Evolutionary conservation across 2,888 invertebrate species (phyloP).

Genomic region (Leucoptera coffeella): DNA sequence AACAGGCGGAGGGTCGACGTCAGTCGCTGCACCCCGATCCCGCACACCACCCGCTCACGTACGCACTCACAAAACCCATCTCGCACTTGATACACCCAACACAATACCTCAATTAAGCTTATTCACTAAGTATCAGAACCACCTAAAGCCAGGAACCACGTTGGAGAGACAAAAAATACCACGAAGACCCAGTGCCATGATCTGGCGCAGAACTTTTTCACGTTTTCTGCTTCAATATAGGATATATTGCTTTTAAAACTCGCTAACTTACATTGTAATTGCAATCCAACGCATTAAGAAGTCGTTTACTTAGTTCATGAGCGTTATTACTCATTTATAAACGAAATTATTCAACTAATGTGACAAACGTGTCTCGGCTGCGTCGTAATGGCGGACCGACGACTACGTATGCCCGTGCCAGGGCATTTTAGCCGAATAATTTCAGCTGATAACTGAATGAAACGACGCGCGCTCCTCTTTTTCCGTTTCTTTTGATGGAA

Average conservation of each 20-base stretch:
- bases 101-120: conserved; percentile 12
- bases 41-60: conserved; percentile 37
- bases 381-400: conserved; percentile 56
- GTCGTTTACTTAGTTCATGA: conserved; percentile 90
- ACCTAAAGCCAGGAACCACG: too few species aligned
- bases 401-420: conserved; percentile 57
- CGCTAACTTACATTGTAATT: conserved; percentile 92
- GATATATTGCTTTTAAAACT: conserved; percentile 36
- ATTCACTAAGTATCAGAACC: too few species aligned
- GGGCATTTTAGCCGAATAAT: conserved; percentile 57
- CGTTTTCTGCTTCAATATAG: conserved; percentile 31
- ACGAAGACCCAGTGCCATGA: conserved; percentile 45
- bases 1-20: conserved; percentile 31
- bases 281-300: conserved; percentile 94
- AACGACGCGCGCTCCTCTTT: conserved; percentile 52
- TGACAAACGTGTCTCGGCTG: conserved; percentile 55
- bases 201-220: conserved; percentile 45
- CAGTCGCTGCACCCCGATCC: conserved; percentile 39
- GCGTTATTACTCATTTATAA: conserved; percentile 77
- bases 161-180: conserved; percentile 32
- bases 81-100: conserved; percentile 18
- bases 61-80: conserved; percentile 22
- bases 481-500: conserved; percentile 50
- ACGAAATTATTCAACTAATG: conserved; percentile 55
- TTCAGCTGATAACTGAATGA: conserved; percentile 52